Conservation (phyloP, 2,113 vertebrate species). For the Poecile atricapillus region DNA sequence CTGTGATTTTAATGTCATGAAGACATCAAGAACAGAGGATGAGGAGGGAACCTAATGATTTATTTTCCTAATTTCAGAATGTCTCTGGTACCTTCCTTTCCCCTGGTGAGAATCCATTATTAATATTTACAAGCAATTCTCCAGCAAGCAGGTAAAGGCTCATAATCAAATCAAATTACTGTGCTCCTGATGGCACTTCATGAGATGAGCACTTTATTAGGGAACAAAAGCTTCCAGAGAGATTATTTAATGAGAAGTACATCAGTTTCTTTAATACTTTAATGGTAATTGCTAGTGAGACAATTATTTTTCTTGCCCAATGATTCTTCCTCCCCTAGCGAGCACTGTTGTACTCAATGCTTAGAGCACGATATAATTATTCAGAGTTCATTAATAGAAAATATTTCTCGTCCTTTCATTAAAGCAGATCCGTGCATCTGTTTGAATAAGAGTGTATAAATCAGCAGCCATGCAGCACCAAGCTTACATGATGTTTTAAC, state of each 20-base stretch:
- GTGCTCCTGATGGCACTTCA: conserved; percentile 9
- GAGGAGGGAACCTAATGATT: background rate
- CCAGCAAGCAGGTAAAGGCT: conserved; percentile 9
- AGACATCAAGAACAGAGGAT: background rate
- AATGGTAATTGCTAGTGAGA: conserved; percentile 30
- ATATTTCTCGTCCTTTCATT: background rate
- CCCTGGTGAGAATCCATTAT: background rate
- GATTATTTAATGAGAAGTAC: conserved; percentile 41
- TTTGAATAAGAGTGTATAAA: background rate
- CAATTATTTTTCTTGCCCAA: conserved; percentile 34
- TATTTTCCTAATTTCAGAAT: background rate
- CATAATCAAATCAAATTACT: conserved; percentile 13
- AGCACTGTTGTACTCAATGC: conserved; percentile 12
- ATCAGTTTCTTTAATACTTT: conserved; percentile 25
- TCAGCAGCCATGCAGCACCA: background rate
- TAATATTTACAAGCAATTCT: conserved; percentile 42
- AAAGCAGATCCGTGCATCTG: background rate
- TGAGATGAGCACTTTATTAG: conserved; percentile 39
- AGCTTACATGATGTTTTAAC: too few relatives aligned
- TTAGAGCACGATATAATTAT: conserved; percentile 11
- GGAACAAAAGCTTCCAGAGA: conserved; percentile 57
- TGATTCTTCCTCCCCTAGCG: background rate
- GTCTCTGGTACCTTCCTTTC: background rate
- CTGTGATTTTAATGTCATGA: background rate
- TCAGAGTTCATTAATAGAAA: conserved; percentile 13